A percentile compares a stretch with the other conserved stretches of the same genome.
Evolutionary conservation across 2,113 vertebrate genomes (phyloP).

Genomic region (Clupea harengus): DNA sequence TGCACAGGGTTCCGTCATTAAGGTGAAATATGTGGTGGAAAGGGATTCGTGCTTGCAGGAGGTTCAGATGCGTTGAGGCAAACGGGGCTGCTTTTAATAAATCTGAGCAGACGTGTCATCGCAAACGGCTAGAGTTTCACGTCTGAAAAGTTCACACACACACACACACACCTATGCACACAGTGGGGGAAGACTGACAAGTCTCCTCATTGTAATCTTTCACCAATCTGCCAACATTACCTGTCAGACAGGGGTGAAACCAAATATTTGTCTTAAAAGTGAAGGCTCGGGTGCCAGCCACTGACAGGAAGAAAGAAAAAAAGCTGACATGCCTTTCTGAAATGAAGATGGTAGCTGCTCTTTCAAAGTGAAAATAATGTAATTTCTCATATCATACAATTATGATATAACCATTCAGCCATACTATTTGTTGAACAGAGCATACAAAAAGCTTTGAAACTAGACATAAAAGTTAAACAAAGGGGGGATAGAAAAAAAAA

Average conservation of each 20-base stretch:
- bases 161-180: constrained; percentile 23
- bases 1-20: constrained; percentile 26
- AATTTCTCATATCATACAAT: neutral
- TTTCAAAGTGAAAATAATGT: neutral
- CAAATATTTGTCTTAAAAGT: constrained; percentile 48
- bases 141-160: constrained; percentile 2
- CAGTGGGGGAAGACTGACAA: constrained; percentile 30
- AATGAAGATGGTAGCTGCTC: neutral
- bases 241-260: constrained; percentile 39
- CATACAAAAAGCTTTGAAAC: neutral
- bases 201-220: constrained; percentile 33
- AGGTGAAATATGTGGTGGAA: constrained; percentile 18
- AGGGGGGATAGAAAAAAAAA: neutral
- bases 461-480: neutral
- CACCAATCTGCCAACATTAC: constrained; percentile 41
- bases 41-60: neutral
- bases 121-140: constrained; percentile 31
- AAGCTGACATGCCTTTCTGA: neutral
- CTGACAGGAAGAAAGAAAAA: neutral
- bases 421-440: neutral
- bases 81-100: constrained; percentile 36
- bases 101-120: constrained; percentile 18
- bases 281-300: neutral
- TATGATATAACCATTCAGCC: neutral
- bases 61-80: neutral